Evolutionary conservation across 2,888 invertebrate species (phyloP).

Genomic region (Sminthurides aquaticus): DNA sequence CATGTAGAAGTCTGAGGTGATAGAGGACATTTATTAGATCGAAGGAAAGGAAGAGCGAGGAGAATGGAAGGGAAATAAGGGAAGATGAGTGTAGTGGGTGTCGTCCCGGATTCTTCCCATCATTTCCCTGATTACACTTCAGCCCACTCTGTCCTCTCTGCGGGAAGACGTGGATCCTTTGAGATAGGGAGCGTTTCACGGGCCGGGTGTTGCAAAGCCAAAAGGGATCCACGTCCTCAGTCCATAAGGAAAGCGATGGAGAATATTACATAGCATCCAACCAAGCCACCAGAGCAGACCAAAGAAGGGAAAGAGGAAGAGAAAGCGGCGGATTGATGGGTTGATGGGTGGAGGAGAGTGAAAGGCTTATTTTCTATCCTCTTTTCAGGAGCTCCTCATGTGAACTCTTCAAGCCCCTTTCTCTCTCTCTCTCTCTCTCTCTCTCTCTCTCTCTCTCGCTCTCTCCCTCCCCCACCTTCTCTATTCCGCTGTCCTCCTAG

Average conservation of each 20-base stretch:
- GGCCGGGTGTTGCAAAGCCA: neutral
- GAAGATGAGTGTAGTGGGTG: neutral
- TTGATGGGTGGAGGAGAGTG: constrained; percentile 6
- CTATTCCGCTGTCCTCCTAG: neutral
- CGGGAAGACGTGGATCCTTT: neutral
- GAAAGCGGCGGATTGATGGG: constrained; percentile 3
- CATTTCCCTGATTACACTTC: neutral
- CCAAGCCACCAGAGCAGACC: too few relatives aligned
- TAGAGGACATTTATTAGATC: neutral
- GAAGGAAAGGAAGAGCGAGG: neutral
- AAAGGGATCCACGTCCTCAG: neutral
- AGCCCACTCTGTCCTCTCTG: neutral
- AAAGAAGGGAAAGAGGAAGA: neutral
- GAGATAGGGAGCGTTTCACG: too few relatives aligned
- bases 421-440: constrained; percentile 12
- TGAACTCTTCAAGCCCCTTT: constrained; percentile 7
- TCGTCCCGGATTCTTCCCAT: neutral
- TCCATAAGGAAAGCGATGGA: neutral
- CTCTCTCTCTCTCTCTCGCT: constrained; percentile 1
- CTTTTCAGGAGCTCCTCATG: neutral
- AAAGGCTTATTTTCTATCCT: constrained; percentile 6
- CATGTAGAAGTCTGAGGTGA: neutral
- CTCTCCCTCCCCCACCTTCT: constrained; percentile 1
- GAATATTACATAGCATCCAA: neutral
- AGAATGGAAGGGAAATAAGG: constrained; percentile 4